Conservation (phyloP, 2,113 vertebrate genomes). For the Myotis yumanensis region DNA sequence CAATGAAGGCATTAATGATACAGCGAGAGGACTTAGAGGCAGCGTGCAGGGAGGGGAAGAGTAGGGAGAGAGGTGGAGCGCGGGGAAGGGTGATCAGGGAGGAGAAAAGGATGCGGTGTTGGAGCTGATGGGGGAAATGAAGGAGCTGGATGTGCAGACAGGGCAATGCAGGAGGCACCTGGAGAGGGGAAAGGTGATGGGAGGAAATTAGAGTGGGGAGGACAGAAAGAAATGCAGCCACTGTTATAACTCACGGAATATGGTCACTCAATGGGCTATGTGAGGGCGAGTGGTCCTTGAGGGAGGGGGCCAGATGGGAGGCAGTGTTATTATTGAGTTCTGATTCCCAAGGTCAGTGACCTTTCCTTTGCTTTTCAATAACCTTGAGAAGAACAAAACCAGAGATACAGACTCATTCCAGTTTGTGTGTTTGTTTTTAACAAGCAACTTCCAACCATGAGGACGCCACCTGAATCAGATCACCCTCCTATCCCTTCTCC, state of each 20-base stretch:
- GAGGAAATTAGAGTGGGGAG: rapidly evolving
- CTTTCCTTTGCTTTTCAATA: neutral
- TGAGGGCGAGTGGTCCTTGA: neutral
- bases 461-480: neutral
- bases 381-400: neutral
- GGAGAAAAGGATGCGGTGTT: neutral
- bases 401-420: neutral
- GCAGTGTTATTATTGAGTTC: rapidly evolving
- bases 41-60: conserved; percentile 20
- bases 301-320: neutral
- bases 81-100: neutral
- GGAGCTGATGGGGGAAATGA: neutral
- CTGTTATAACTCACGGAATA: neutral
- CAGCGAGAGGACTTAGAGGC: conserved; percentile 74
- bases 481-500: neutral
- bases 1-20: conserved; percentile 87
- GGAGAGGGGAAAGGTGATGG: rapidly evolving
- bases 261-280: rapidly evolving
- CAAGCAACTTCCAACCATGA: neutral
- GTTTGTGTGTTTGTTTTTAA: neutral
- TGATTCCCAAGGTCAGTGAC: neutral
- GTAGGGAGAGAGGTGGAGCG: conserved; percentile 38
- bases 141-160: neutral
- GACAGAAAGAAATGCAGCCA: neutral
- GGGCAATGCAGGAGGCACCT: rapidly evolving